Percentiles rank a stretch among this genome's conserved stretches.
These are phyloP conservation scores for Catharus bicknelli DNA, from an alignment of 2,113 vertebrate genomes.

Conservation along the genomic window DNA sequence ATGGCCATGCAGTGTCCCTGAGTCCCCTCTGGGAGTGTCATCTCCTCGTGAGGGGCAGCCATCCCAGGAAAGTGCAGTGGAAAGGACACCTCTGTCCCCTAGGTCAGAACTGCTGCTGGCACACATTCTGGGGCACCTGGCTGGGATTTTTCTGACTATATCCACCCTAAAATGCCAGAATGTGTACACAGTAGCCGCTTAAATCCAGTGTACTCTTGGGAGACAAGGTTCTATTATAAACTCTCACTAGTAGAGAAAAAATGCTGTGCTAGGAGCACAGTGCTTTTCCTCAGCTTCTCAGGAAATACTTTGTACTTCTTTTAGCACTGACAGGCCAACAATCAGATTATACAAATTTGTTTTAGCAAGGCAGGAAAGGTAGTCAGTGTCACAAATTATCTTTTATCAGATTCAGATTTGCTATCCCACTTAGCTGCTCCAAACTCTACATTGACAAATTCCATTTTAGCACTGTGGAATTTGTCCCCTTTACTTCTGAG, in stretches of 20 bases:
- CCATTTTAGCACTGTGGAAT: conserved; percentile 4
- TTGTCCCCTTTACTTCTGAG: neutral
- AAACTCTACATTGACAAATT: neutral
- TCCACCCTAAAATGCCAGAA: neutral
- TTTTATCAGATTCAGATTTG: neutral
- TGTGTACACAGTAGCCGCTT: neutral
- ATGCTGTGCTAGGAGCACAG: neutral
- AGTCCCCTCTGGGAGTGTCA: accelerated
- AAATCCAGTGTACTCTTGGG: neutral
- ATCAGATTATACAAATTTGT: neutral
- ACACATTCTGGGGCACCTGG: neutral
- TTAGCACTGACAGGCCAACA: neutral
- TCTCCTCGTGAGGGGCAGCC: neutral
- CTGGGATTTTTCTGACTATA: neutral
- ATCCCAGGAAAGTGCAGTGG: neutral
- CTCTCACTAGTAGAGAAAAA: neutral
- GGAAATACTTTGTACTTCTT: neutral
- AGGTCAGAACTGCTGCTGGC: neutral
- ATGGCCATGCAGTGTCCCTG: neutral
- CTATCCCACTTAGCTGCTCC: neutral
- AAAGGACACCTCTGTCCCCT: neutral
- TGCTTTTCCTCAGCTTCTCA: neutral
- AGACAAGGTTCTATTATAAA: neutral
- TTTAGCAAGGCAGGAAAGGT: neutral
- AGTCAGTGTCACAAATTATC: neutral